Evolutionary conservation across 2,113 vertebrate genomes (phyloP), one percentile per base, ranked within the genome.

Genomic region (Cephalopholis sonnerati): DNA sequence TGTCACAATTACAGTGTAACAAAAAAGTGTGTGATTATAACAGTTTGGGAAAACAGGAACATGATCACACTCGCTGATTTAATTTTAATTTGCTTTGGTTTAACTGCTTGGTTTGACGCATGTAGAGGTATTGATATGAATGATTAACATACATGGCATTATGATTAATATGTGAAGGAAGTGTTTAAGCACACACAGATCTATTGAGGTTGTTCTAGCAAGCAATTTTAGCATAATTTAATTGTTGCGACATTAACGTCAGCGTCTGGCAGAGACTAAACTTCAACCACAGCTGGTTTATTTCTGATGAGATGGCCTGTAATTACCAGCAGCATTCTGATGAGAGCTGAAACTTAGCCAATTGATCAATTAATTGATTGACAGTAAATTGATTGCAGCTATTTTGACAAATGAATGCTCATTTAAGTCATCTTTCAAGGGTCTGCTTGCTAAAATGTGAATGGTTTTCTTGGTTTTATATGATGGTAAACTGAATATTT

Each of bases 21-120:
- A 83, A 62, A 66, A 81, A 81, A 39, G 15, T 39, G 25, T 55
- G 24, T 64, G 50, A 78, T 75, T 68, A 36, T 11, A 50, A 71
- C 20, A 73, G 48, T 72, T 74, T 62, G 17, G 48, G 51, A 44
- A 53, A 71, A 86, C 32, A 53, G 18, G 9, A 41, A 16, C 15
- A 12, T 50, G 51, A 58, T 57, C 62, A 70, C 20, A 48, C 15
- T 17, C 15, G 17, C 64, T 74, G 48, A 71, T 82, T 77, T 70
- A 0, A 54, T n/a, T 74, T 61, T 8, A 17, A 48, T 71, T n/a
- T 64, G 48, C 29, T 73, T 48, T 73, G 36, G 32, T 63, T 67
- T 67, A 71, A 41, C 9, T 46, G 15, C 3, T 24, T 2, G 3
- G 20, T 67, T 53, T 75, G 76, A 50, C 3, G 24, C n/a, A 69